phyloP scores from a whole-genome alignment of 2,888 invertebrate species.

The Fragum sueziense region DNA sequence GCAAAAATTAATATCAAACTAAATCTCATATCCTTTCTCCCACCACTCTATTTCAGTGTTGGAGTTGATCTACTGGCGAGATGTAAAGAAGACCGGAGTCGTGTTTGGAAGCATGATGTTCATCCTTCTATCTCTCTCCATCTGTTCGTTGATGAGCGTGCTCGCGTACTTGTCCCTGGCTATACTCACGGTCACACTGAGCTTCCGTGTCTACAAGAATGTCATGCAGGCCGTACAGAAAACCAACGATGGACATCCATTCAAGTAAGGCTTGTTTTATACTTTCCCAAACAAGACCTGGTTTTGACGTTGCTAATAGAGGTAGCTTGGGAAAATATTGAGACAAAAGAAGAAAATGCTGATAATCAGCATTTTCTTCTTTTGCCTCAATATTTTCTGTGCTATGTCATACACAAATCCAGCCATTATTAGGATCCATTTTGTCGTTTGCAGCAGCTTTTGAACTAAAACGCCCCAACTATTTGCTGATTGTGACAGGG shows the following conservation, averaged over 20 bases:
- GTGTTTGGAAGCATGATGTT: conserved; percentile 95
- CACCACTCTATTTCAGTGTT: conserved; percentile 84
- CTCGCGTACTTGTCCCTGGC: conserved; percentile 95
- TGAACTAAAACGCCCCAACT: no score
- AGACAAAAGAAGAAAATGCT: no score
- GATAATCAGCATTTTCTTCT: no score
- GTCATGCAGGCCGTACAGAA: conserved; percentile 98
- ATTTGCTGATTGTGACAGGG: no score
- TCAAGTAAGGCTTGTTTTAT: conserved; percentile 89
- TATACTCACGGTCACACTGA: conserved; percentile 92
- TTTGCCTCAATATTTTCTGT: no score
- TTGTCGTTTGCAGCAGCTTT: no score
- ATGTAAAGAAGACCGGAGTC: conserved; percentile 95
- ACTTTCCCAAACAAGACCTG: no score
- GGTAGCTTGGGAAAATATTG: no score
- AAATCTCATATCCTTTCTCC: not conserved
- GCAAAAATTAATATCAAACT: no score
- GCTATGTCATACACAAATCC: no score
- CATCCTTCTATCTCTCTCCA: conserved; percentile 95
- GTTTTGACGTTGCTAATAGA: no score
- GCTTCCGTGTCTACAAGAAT: conserved; percentile 98
- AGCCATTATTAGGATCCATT: no score
- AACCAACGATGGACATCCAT: conserved; percentile 96
- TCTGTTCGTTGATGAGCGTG: conserved; percentile 97
- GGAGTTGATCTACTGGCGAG: conserved; percentile 98